Evolutionary conservation across 2,888 invertebrate genomes (phyloP), one percentile per base, ranked within the genome.

Genomic region (Andrena hattorfiana): DNA sequence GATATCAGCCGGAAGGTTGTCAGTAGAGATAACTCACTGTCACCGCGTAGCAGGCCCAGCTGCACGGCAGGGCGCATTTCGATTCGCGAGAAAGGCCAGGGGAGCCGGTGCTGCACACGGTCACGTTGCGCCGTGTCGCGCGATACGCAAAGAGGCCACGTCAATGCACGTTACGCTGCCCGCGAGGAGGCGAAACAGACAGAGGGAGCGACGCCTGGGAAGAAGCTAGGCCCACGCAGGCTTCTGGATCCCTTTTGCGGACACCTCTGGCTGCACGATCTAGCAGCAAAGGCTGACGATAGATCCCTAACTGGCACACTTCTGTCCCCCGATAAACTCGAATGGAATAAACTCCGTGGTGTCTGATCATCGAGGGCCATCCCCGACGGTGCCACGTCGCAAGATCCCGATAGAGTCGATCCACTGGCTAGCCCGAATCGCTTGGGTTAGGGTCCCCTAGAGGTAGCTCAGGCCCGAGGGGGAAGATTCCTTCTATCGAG

Each of bases 61-160:
- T 13, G 59, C 16, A 16, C 23, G 42, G 32, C 35, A 35, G 20
- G 20, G 20, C 10, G 20, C 26, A 63, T 49, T 56, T 56, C 42
- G 28, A 60, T 60, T 68, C 6, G 56, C 2, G 10, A n/a, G 35
- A 62, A 60, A 56, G 63, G 64, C 0, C 30, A 69, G 28, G 56
- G 32, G 26, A 56, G 42, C 23, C 63, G 60, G 59, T 66, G 16
- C 42, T 1, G 72, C 62, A 54, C 35, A 68, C 56, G 66, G 59
- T 51, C 64, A 69, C 69, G 69, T 66, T 73, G 79, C 66, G 66
- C 54, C 30, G 64, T 69, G 63, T 73, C 80, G 42, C 49, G 26
- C 32, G 63, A 30, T 75, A 60, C 63, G 67, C 73, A 76, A 83
- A 73, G 77, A 73, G 83, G 83, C 66, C 83, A 83, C 83, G 83